Percentiles rank a stretch among this genome's conserved stretches.
phyloP scores from a whole-genome alignment of 2,797 vertebrate genomes.

The Alectoris magna region DNA sequence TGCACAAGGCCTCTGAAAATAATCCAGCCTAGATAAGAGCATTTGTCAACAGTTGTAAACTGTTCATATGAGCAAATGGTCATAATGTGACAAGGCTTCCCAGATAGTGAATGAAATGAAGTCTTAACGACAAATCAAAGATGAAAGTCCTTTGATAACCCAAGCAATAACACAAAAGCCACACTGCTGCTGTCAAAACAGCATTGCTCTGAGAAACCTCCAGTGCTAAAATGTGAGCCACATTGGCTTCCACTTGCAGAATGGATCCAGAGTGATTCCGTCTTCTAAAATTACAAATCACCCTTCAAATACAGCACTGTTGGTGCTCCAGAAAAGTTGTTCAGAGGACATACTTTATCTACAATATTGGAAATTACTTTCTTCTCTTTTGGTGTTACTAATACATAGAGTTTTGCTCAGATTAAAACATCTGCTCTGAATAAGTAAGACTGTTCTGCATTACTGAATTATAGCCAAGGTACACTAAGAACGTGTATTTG shows the following conservation, averaged over 20 bases:
- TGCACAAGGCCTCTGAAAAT: not conserved
- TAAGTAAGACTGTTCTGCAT: not conserved
- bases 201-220: not conserved
- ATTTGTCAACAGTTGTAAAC: not conserved
- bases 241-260: not conserved
- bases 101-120: slow-evolving; percentile 23
- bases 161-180: not conserved
- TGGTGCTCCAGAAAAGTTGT: not conserved
- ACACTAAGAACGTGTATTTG: not conserved
- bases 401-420: not conserved
- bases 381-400: not conserved
- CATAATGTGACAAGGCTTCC: slow-evolving; percentile 31
- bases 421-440: not conserved
- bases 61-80: not conserved
- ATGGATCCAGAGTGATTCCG: not conserved
- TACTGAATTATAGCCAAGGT: not conserved
- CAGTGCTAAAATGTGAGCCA: not conserved
- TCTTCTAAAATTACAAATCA: not conserved
- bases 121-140: slow-evolving; percentile 17
- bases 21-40: not conserved
- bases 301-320: not conserved
- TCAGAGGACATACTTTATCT: not conserved
- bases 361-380: not conserved
- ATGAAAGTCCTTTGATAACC: slow-evolving; percentile 19
- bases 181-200: not conserved